phyloP scores from a whole-genome alignment of 2,888 invertebrate genomes.

The Dicyrtoma fusca region DNA sequence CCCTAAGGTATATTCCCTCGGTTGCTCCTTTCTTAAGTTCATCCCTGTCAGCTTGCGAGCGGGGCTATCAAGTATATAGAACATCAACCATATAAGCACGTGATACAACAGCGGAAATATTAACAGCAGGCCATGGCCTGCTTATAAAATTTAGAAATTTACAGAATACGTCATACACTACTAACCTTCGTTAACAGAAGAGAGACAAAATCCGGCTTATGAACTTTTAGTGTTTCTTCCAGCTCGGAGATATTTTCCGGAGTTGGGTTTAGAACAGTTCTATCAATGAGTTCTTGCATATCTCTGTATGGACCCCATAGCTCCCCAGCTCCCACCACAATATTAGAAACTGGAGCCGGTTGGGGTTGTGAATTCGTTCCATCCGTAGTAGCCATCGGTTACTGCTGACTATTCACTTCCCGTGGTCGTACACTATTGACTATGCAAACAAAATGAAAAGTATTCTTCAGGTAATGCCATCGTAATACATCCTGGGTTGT shows the following conservation, averaged over 20 bases:
- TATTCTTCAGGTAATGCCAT: background rate
- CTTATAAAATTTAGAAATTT: slow-evolving; percentile 13
- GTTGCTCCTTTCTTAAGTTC: slow-evolving; percentile 79
- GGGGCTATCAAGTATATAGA: slow-evolving; percentile 58
- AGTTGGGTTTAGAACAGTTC: slow-evolving; percentile 59
- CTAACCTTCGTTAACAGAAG: slow-evolving; percentile 83
- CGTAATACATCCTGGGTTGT: too few relatives aligned
- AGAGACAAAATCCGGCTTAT: slow-evolving; percentile 83
- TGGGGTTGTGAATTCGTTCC: background rate
- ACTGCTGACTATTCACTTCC: background rate
- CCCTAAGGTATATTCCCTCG: slow-evolving; percentile 76
- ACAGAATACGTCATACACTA: too few relatives aligned
- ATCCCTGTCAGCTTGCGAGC: slow-evolving; percentile 76
- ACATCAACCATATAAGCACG: slow-evolving; percentile 25
- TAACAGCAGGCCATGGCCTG: slow-evolving; percentile 3
- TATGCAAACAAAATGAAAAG: background rate
- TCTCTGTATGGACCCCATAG: slow-evolving; percentile 85
- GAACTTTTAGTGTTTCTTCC: slow-evolving; percentile 75
- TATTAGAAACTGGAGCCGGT: slow-evolving; percentile 31
- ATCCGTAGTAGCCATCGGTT: slow-evolving; percentile 21
- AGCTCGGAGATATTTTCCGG: slow-evolving; percentile 63
- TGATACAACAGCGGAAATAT: background rate
- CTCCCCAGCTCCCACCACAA: slow-evolving; percentile 66
- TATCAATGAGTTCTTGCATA: slow-evolving; percentile 62
- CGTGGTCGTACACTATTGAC: background rate